Evolutionary conservation across 2,113 vertebrate species (phyloP), one percentile per base, ranked within the genome.

Genomic region (Tragelaphus scriptus): DNA sequence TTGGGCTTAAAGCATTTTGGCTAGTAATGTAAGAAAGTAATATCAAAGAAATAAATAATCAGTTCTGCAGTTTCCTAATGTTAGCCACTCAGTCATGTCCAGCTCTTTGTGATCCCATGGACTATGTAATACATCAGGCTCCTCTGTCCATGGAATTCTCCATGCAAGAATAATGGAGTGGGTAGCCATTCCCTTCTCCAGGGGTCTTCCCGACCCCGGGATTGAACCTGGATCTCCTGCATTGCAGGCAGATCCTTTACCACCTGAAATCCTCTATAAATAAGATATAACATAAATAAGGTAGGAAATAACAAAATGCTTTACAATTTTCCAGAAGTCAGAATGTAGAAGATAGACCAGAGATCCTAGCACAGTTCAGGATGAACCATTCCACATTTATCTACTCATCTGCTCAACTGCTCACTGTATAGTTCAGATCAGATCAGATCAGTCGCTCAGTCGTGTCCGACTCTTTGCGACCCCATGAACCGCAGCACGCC

Each of bases 41-140:
- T 98, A 96, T 19, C 59, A 97, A 68, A 85, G 96, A 97, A 97
- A 95, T 94, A 96, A 96, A 89, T 47, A 94, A 90, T 2, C 21
- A 96, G 9, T 80, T 95, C 65, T 96, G 30, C 82, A 97, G 87
- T 68, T 94, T 96, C 94, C 55, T 90, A 97, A 12, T 44, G 40
- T 14, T 77, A 77, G 23, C 23, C 3, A 44, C 71, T 77, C 40
- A 44, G 40, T 77, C 6, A 1, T 44, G 40, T 77, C 23, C 23
- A 44, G 26, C 21, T 44, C 40, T 77, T 25, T 77, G 23, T 2
- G 23, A 44, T 40, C 12, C 40, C 23, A 26, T 77, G 36, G 71
- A 44, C 71, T 44, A 44, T 14, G 40, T 26, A 77, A 40, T 25
- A 25, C 1, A 0, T 26, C 36, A 77, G 36, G 36, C 12, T 77